A percentile compares a stretch with the other conserved stretches of the same genome.
Evolutionary conservation across 2,797 vertebrate genomes (phyloP).

Genomic region (Urosaurus nigricauda): DNA sequence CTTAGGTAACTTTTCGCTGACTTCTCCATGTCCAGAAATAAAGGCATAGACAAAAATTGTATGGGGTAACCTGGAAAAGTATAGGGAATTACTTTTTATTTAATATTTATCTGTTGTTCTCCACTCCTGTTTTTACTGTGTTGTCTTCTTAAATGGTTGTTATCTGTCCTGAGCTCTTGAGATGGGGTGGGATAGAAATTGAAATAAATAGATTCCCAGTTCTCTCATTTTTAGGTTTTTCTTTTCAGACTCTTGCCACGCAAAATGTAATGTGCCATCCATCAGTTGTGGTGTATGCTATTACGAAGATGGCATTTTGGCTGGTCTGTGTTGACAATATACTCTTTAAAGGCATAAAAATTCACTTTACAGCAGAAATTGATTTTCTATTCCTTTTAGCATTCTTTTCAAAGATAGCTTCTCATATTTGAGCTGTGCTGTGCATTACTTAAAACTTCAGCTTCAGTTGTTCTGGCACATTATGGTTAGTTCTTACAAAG

Average conservation of each 20-base stretch:
- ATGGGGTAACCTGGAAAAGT: not conserved
- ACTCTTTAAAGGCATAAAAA: conserved; percentile 51
- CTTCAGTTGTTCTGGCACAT: conserved; percentile 43
- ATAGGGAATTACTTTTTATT: not conserved
- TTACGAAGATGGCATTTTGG: conserved; percentile 44
- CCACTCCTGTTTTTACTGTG: not conserved
- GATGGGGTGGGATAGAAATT: not conserved
- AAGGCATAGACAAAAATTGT: not conserved
- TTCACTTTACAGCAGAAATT: conserved; percentile 53
- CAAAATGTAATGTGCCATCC: conserved; percentile 43
- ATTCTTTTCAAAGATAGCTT: conserved; percentile 46
- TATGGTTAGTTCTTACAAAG: conserved; percentile 42
- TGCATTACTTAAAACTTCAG: conserved; percentile 54
- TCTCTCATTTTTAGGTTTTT: conserved; percentile 17
- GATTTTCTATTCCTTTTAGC: conserved; percentile 55
- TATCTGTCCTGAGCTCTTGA: not conserved
- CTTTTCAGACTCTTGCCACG: conserved; percentile 37
- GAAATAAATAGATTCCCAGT: conserved; percentile 1
- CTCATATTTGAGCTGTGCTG: conserved; percentile 52
- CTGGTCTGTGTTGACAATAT: conserved; percentile 37
- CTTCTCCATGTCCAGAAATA: not conserved
- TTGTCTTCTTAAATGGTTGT: not conserved
- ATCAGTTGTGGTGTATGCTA: conserved; percentile 38
- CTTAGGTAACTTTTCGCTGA: not conserved
- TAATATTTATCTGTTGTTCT: not conserved